Conservation (phyloP, 2,113 vertebrate genomes). For the Chauna torquata region DNA sequence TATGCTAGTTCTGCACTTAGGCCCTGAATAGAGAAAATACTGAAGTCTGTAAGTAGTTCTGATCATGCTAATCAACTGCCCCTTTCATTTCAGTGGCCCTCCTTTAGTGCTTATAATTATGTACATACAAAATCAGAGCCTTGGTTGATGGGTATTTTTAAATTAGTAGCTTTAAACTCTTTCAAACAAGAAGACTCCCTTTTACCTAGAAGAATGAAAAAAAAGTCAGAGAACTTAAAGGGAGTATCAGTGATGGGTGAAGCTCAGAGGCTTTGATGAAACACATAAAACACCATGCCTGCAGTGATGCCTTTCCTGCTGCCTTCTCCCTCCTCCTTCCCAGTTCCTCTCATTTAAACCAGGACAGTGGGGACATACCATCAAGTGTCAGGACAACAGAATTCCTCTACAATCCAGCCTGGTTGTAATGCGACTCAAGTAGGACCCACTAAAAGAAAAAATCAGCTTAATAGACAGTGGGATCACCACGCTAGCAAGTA, state of each 20-base stretch:
- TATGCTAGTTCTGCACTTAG: not conserved
- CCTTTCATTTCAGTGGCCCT: slow-evolving; percentile 3
- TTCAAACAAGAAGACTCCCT: not conserved
- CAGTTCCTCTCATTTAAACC: not conserved
- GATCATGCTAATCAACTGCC: not conserved
- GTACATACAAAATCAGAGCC: not conserved
- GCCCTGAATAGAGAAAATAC: not conserved
- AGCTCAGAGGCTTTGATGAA: not conserved
- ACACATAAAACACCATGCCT: not conserved
- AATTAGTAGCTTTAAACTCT: not conserved
- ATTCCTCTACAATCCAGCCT: not conserved
- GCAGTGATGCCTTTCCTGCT: not conserved
- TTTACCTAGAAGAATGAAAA: not conserved
- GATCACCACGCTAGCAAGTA: not conserved
- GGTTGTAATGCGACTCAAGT: not conserved
- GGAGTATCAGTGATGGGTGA: not conserved
- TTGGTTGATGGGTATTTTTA: not conserved
- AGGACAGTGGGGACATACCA: not conserved
- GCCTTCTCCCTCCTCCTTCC: not conserved
- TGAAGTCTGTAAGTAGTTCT: not conserved
- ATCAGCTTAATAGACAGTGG: not conserved
- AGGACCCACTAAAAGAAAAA: not conserved
- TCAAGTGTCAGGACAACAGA: not conserved
- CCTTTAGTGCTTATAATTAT: not conserved
- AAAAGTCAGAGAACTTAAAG: not conserved